Percentiles rank a stretch among this genome's conserved stretches.
These are phyloP conservation scores for Emys orbicularis DNA, from an alignment of 2,797 vertebrate species.

Conservation along the genomic window DNA sequence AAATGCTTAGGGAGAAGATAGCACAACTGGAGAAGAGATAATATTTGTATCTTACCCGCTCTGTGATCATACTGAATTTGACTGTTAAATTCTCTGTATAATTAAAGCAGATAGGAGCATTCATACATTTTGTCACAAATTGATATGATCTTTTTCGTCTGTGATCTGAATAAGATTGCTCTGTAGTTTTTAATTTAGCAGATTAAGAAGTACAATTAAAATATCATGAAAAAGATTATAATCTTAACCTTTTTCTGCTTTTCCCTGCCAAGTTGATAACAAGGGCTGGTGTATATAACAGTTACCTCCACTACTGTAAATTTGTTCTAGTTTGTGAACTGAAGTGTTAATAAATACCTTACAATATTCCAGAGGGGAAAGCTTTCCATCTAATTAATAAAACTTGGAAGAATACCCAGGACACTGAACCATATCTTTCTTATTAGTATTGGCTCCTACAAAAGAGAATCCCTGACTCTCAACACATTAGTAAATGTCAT, in stretches of 20 bases:
- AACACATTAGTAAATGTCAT: slow-evolving; percentile 80
- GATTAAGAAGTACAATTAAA: slow-evolving; percentile 87
- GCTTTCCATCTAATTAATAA: slow-evolving; percentile 86
- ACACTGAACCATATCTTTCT: slow-evolving; percentile 82
- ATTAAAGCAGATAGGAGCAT: slow-evolving; percentile 77
- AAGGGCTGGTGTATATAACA: slow-evolving; percentile 78
- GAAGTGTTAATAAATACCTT: slow-evolving; percentile 86
- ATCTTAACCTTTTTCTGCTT: slow-evolving; percentile 78
- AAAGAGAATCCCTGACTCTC: slow-evolving; percentile 78
- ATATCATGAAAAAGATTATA: slow-evolving; percentile 85
- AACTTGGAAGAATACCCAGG: slow-evolving; percentile 81
- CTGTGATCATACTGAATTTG: slow-evolving; percentile 68
- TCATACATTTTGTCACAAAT: slow-evolving; percentile 79
- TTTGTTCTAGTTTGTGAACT: slow-evolving; percentile 80
- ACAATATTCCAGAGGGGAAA: slow-evolving; percentile 79
- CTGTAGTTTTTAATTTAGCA: slow-evolving; percentile 85
- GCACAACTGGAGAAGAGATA: slow-evolving; percentile 29
- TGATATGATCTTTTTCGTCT: slow-evolving; percentile 82
- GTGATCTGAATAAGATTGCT: slow-evolving; percentile 81
- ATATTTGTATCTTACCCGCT: slow-evolving; percentile 47
- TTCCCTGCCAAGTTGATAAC: slow-evolving; percentile 80
- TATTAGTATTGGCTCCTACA: slow-evolving; percentile 78
- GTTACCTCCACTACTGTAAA: slow-evolving; percentile 81
- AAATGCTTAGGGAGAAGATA: background rate
- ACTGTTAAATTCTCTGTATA: slow-evolving; percentile 74